phyloP scores from a whole-genome alignment of 1,140 invertebrate species.

The Cardiocondyla obscurior region DNA sequence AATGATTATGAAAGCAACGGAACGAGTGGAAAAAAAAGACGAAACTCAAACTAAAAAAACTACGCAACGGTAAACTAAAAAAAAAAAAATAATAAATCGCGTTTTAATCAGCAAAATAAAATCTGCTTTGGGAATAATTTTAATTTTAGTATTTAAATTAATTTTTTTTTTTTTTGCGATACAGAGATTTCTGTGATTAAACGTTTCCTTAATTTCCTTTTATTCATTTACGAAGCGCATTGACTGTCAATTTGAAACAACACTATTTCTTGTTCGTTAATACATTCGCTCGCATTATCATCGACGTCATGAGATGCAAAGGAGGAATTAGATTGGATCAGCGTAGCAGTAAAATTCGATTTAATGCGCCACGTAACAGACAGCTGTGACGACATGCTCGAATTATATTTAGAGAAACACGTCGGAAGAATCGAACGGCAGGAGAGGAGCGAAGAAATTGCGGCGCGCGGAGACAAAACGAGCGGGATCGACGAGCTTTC shows the following conservation, averaged over 20 bases:
- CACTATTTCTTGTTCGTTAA: not conserved
- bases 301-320: slow-evolving; percentile 1
- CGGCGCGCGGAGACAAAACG: not conserved
- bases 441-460: slow-evolving; percentile 20
- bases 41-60: too few relatives aligned
- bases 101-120: not conserved
- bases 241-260: not conserved
- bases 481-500: slow-evolving; percentile 46
- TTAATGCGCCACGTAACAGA: slow-evolving; percentile 23
- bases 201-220: not conserved
- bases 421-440: slow-evolving; percentile 19
- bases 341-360: not conserved
- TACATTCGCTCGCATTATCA: not conserved
- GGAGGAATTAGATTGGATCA: slow-evolving; percentile 16
- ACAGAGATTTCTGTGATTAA: not conserved
- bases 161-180: too few relatives aligned
- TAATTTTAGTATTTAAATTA: not conserved
- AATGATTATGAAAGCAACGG: not conserved
- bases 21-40: too few relatives aligned
- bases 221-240: not conserved
- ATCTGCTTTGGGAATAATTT: not conserved
- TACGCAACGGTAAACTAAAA: too few relatives aligned
- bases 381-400: slow-evolving; percentile 60
- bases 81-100: too few relatives aligned
- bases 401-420: slow-evolving; percentile 74